These are phyloP conservation scores for Dicycla oo DNA, from an alignment of 2,888 invertebrate species.

Conservation along the genomic window DNA sequence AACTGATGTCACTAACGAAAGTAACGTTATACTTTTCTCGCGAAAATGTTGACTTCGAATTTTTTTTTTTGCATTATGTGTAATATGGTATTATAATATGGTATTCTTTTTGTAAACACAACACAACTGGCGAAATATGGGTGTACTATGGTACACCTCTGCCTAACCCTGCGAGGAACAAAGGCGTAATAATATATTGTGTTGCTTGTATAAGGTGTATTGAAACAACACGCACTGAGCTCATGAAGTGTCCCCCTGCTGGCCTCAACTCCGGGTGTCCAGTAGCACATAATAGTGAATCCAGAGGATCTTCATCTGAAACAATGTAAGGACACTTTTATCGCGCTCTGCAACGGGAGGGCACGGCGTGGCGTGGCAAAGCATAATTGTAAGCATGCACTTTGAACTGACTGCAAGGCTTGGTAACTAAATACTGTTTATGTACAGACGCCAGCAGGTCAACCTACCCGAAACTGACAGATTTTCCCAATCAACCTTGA, in stretches of 20 bases:
- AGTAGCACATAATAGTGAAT: neutral
- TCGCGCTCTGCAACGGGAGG: neutral
- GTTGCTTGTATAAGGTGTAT: neutral
- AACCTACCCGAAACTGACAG: too few relatives aligned
- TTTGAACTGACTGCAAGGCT: neutral
- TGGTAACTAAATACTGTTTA: too few relatives aligned
- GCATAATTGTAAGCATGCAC: neutral
- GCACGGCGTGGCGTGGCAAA: neutral
- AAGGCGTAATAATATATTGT: too few relatives aligned
- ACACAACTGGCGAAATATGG: too few relatives aligned
- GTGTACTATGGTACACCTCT: too few relatives aligned
- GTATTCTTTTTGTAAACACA: too few relatives aligned
- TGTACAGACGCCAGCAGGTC: too few relatives aligned
- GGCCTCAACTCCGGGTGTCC: constrained; percentile 8
- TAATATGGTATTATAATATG: too few relatives aligned
- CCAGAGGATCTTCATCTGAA: constrained; percentile 27
- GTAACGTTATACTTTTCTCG: neutral
- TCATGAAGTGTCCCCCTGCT: constrained; percentile 22
- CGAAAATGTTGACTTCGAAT: neutral
- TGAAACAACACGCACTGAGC: constrained; percentile 43
- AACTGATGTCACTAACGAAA: neutral
- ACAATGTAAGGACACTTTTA: constrained; percentile 1
- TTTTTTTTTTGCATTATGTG: neutral
- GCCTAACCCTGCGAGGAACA: too few relatives aligned
- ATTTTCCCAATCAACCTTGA: too few relatives aligned